Evolutionary conservation across 2,797 vertebrate species (phyloP).

Genomic region (Macropodus opercularis): DNA sequence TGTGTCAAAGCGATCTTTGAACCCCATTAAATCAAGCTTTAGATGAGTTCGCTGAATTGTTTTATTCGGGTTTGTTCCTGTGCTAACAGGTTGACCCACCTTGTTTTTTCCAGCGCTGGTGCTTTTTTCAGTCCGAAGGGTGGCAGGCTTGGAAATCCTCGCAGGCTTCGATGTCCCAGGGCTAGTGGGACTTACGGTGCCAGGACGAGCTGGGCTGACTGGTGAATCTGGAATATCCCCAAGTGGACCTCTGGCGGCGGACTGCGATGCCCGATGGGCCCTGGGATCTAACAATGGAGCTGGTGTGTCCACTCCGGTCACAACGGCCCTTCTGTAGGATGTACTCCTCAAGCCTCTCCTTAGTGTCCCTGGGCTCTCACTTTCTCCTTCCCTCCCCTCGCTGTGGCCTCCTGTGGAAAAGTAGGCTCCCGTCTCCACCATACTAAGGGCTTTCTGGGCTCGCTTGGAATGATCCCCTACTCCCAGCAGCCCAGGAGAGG

Average conservation of each 20-base stretch:
- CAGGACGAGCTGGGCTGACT: slow-evolving; percentile 17
- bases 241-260: slow-evolving; percentile 78
- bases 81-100: slow-evolving; percentile 71
- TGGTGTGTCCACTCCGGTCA: slow-evolving; percentile 87
- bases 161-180: slow-evolving; percentile 19
- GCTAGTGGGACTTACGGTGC: slow-evolving; percentile 18
- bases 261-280: slow-evolving; percentile 82
- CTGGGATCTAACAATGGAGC: slow-evolving; percentile 69
- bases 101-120: slow-evolving; percentile 83
- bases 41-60: background rate
- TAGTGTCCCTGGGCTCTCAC: slow-evolving; percentile 80
- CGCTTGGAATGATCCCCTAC: slow-evolving; percentile 77
- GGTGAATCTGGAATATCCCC: slow-evolving; percentile 79
- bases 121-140: slow-evolving; percentile 47
- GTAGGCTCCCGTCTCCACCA: slow-evolving; percentile 86
- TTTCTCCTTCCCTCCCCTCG: slow-evolving; percentile 76
- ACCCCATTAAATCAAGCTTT: slow-evolving; percentile 1
- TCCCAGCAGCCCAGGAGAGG: slow-evolving; percentile 49
- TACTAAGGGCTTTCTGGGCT: slow-evolving; percentile 83
- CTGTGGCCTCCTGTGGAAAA: slow-evolving; percentile 68
- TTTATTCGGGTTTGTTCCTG: background rate
- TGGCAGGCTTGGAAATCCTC: slow-evolving; percentile 15
- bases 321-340: slow-evolving; percentile 92
- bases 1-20: slow-evolving; percentile 5
- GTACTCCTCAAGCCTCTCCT: slow-evolving; percentile 90